Evolutionary conservation across 35 echinoderm and acorn worm genomes (phyloP).

Genomic region (Chiridota heheva): DNA sequence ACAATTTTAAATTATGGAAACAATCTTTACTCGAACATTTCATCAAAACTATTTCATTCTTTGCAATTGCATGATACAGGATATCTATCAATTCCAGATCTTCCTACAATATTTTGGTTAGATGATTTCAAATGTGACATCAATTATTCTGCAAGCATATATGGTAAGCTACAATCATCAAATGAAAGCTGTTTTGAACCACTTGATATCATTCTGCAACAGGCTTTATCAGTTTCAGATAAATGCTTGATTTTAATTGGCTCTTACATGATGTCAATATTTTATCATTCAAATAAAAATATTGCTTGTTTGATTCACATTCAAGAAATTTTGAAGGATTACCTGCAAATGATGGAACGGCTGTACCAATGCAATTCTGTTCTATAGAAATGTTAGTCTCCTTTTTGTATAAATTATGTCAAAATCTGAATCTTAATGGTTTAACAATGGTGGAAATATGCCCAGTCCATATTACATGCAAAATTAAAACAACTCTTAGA

Average conservation of each 20-base stretch:
- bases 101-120: constrained; percentile 6
- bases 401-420: background rate
- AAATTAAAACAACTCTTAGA: background rate
- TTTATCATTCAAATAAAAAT: background rate
- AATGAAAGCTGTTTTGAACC: background rate
- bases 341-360: constrained; percentile 9
- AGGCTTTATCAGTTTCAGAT: constrained; percentile 16
- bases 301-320: constrained; percentile 39
- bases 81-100: background rate
- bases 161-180: background rate
- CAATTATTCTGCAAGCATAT: background rate
- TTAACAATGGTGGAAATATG: constrained; percentile 9
- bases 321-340: constrained; percentile 18
- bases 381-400: background rate
- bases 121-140: background rate
- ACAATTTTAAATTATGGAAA: constrained; percentile 2
- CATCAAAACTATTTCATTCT: background rate
- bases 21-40: background rate
- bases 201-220: constrained; percentile 3
- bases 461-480: background rate
- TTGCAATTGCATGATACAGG: background rate
- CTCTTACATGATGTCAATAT: constrained; percentile 16
- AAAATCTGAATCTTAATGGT: background rate
- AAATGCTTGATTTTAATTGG: constrained; percentile 2
- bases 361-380: background rate